Evolutionary conservation across 2,113 vertebrate genomes (phyloP).

Genomic region (Pungitius pungitius): DNA sequence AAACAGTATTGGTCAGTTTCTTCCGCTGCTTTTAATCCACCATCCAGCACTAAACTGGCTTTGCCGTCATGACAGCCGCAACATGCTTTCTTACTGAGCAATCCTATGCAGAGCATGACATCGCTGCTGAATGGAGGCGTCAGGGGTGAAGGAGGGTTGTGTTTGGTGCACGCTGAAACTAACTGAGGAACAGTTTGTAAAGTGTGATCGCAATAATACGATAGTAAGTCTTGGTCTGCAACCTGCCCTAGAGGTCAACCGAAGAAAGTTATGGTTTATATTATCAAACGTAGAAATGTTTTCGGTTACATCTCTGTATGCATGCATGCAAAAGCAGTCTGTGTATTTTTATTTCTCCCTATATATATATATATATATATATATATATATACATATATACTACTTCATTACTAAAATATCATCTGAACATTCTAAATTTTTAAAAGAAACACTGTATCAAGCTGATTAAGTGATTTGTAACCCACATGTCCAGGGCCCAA

Average conservation of each 20-base stretch:
- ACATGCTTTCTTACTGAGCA: neutral
- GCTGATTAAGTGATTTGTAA: slow-evolving; percentile 29
- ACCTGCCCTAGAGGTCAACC: too few relatives aligned
- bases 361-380: too few relatives aligned
- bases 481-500: slow-evolving; percentile 86
- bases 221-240: too few relatives aligned
- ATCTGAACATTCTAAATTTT: neutral
- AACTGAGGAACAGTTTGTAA: too few relatives aligned
- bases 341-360: neutral
- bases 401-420: neutral
- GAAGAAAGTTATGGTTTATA: neutral
- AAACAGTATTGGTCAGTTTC: slow-evolving; percentile 12
- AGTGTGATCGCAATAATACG: too few relatives aligned
- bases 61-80: neutral
- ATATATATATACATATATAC: neutral
- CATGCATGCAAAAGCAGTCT: neutral
- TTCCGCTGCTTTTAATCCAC: neutral
- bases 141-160: too few relatives aligned
- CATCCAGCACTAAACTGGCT: neutral
- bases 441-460: neutral
- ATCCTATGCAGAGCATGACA: too few relatives aligned
- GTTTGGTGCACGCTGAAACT: too few relatives aligned
- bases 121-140: too few relatives aligned
- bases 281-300: neutral
- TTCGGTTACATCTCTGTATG: neutral